Evolutionary conservation across 2,888 invertebrate species (phyloP).

Genomic region (Helobdella robusta): DNA sequence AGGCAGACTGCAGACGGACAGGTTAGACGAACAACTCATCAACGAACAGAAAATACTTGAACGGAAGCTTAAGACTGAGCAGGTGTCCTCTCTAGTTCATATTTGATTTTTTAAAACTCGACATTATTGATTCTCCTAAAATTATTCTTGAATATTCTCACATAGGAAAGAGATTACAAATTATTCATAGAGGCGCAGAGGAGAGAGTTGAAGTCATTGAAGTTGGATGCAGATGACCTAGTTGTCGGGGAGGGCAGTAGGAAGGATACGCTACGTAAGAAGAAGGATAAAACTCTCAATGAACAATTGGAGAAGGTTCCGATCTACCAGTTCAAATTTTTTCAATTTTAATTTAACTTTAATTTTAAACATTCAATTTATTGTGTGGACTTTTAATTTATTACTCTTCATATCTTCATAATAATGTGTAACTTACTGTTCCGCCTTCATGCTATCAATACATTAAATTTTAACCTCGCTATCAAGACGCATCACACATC

Average conservation of each 20-base stretch:
- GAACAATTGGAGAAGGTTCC: slow-evolving; percentile 27
- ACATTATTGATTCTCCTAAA: not conserved
- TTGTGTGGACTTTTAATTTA: no score
- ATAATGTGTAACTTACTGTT: no score
- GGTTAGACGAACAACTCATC: not conserved
- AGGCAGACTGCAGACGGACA: slow-evolving; percentile 12
- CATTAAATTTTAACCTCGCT: no score
- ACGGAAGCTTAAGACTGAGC: slow-evolving; percentile 18
- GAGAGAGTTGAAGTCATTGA: slow-evolving; percentile 24
- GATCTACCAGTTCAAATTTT: no score
- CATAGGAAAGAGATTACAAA: slow-evolving; percentile 26
- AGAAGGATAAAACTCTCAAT: slow-evolving; percentile 11
- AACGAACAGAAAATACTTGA: slow-evolving; percentile 3
- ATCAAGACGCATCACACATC: no score
- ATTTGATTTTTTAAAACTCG: no score
- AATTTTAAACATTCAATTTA: no score
- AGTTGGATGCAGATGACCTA: slow-evolving; percentile 10
- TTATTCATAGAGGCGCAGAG: slow-evolving; percentile 23
- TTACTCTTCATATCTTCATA: no score
- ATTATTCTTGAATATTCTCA: not conserved
- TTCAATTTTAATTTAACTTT: no score
- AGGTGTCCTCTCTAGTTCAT: no score
- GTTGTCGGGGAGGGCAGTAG: not conserved
- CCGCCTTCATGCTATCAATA: no score
- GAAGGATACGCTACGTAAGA: slow-evolving; percentile 22